Percentiles rank a stretch among this genome's conserved stretches.
Conservation (phyloP, 2,888 invertebrate genomes). For the Tholera decimalis region DNA sequence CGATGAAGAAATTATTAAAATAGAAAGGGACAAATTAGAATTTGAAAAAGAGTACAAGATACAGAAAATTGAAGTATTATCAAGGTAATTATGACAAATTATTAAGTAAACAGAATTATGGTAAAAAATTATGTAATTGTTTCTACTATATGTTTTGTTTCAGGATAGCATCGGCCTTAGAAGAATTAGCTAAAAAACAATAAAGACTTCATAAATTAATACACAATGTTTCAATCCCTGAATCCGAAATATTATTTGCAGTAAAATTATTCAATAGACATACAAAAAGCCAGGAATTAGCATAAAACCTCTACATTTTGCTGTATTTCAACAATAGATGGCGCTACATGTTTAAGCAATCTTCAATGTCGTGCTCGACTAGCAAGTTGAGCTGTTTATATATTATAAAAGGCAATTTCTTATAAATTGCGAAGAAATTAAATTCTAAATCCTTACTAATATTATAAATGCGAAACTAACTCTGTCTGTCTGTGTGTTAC, state of each 20-base stretch:
- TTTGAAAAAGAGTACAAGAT: slow-evolving; percentile 70
- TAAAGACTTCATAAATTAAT: slow-evolving; percentile 24
- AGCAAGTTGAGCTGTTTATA: neutral
- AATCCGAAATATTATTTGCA: too few species aligned
- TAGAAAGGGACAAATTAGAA: slow-evolving; percentile 72
- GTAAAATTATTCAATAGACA: too few species aligned
- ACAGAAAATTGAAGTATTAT: slow-evolving; percentile 70
- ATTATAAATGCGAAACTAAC: too few species aligned
- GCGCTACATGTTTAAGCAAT: slow-evolving; percentile 4
- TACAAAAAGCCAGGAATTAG: neutral
- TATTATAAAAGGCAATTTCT: too few species aligned
- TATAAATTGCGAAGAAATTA: too few species aligned
- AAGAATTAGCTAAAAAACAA: slow-evolving; percentile 68
- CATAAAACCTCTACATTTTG: neutral
- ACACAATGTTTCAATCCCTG: slow-evolving; percentile 3
- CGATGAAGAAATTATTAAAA: slow-evolving; percentile 70
- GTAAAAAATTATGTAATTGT: neutral
- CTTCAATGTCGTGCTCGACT: neutral
- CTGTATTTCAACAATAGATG: slow-evolving; percentile 13
- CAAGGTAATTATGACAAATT: slow-evolving; percentile 40
- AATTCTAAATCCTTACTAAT: too few species aligned
- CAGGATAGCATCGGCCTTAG: slow-evolving; percentile 72
- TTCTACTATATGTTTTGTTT: slow-evolving; percentile 36
- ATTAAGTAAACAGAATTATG: too few species aligned
- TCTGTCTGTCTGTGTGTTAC: too few species aligned